Percentiles rank a stretch among this genome's conserved stretches.
phyloP scores from a whole-genome alignment of 2,888 invertebrate genomes.

The Galeruca laticollis region DNA sequence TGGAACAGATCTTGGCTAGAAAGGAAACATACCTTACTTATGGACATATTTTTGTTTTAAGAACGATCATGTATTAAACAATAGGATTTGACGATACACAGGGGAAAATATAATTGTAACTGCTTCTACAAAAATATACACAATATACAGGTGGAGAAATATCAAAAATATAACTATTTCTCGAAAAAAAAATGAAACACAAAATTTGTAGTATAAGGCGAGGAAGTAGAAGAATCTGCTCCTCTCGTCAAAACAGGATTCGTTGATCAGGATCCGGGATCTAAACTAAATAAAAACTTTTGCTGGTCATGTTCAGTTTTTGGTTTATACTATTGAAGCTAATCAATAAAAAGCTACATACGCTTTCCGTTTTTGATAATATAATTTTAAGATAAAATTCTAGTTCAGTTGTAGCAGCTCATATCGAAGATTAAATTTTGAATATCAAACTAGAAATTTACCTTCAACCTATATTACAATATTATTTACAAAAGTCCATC shows the following conservation, averaged over 20 bases:
- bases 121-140: constrained; percentile 58
- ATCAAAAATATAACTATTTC: constrained; percentile 59
- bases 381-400: constrained; percentile 8
- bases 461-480: constrained; percentile 16
- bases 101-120: constrained; percentile 49
- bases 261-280: constrained; percentile 34
- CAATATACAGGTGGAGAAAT: constrained; percentile 61
- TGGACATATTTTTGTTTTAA: constrained; percentile 13
- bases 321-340: constrained; percentile 29
- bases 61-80: background rate
- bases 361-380: background rate
- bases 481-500: constrained; percentile 23
- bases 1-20: too few species aligned
- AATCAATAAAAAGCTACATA: constrained; percentile 7
- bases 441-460: constrained; percentile 16
- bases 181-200: constrained; percentile 45
- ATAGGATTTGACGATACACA: constrained; percentile 45
- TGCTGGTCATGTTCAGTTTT: constrained; percentile 47
- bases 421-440: background rate
- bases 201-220: constrained; percentile 30
- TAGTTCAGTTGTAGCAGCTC: background rate
- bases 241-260: constrained; percentile 39
- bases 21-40: too few species aligned
- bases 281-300: constrained; percentile 33
- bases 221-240: constrained; percentile 34